phyloP scores from a whole-genome alignment of 2,113 vertebrate genomes.

The Mormyrus iriodes region DNA sequence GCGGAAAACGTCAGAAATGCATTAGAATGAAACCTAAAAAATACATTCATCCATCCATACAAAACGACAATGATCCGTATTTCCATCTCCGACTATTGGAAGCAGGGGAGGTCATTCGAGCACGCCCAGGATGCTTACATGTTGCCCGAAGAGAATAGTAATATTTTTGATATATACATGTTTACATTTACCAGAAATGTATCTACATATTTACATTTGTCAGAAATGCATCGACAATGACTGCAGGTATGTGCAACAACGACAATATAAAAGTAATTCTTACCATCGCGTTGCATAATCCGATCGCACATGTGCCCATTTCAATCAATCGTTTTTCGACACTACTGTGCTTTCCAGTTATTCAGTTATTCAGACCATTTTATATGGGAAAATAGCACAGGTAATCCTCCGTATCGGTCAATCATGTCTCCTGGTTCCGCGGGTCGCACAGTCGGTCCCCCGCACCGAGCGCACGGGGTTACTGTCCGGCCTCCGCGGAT shows the following conservation, averaged over 20 bases:
- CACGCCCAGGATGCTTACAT: constrained; percentile 5
- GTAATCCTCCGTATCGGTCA: constrained; percentile 43
- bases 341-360: constrained; percentile 40
- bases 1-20: background rate
- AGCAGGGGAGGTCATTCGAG: background rate
- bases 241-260: background rate
- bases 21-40: background rate
- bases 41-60: background rate
- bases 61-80: background rate
- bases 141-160: background rate
- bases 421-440: constrained; percentile 26
- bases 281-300: constrained; percentile 12
- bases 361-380: constrained; percentile 50
- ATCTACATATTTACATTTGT: background rate
- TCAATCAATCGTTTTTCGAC: constrained; percentile 16
- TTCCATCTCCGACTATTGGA: background rate
- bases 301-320: constrained; percentile 16
- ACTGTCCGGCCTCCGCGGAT: constrained; percentile 32
- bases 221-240: background rate
- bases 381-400: constrained; percentile 27
- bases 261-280: background rate
- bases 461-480: constrained; percentile 45
- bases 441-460: constrained; percentile 32
- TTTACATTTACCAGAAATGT: background rate
- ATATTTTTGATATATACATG: background rate